Evolutionary conservation across 1,140 invertebrate species (phyloP), one percentile per base, ranked within the genome.

Genomic region (Lepidurus arcticus): DNA sequence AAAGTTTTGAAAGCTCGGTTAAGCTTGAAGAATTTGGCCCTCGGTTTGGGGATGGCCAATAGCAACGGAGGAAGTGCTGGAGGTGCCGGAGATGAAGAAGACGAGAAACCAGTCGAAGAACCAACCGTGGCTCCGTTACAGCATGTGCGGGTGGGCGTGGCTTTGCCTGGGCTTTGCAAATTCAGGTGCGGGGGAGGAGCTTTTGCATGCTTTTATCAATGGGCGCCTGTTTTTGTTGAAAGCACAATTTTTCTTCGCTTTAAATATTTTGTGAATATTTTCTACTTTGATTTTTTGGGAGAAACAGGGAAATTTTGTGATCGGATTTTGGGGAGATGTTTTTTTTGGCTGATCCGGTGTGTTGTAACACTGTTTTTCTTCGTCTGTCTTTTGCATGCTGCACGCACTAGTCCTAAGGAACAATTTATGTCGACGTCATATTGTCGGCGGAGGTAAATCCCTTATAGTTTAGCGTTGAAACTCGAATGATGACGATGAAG

Each of bases 391-490:
- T 21, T 42, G 74, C 11, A 75, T 26, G 74, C 74, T 43, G 24
- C 74, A 75, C 47, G 44, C 42, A 47, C 13, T 34, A 65, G 53
- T 65, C 53, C 53, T 21, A 65, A 65, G 3, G 75, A 45, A 10
- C 43, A 76, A 11, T 44, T 76, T 10, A 16, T 76, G 43, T 44
- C 75, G 24, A 76, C 75, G 43, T 26, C 43, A 9, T 76, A 44
- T 76, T 47, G 24, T 42, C 75, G 75, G 16, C 75, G 43, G 13
- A 76, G 75, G 75, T 76, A 47, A 76, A n/a, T 42, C 1, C 2
- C 65, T n/a, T 16, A 21, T 65, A 11, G 13, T 21, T 65, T 65
- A 65, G 45, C 16, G 6, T 13, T 13, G 21, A 65, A 65, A 47
- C 10, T 16, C 10, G 45, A 47, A 0, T 47, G 45, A 6, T 47